Percentiles rank a stretch among this genome's conserved stretches.
phyloP scores from a whole-genome alignment of 1,140 invertebrate genomes.

The Cherax destructor region DNA sequence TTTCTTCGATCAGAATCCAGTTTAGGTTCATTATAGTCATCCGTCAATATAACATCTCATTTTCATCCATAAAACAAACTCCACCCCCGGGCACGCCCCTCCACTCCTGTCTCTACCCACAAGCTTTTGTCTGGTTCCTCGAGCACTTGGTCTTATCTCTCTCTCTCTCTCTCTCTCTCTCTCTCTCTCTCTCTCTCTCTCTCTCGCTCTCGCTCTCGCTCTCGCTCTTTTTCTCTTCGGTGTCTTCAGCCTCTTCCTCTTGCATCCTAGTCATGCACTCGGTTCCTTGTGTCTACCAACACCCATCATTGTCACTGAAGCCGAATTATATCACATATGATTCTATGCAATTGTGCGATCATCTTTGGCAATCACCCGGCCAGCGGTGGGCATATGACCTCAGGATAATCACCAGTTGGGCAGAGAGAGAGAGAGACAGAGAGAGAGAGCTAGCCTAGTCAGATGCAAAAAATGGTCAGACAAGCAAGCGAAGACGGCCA shows the following conservation, averaged over 20 bases:
- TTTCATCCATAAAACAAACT: conserved; percentile 30
- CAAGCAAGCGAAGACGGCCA: too few relatives aligned
- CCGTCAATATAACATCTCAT: conserved; percentile 26
- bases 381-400: conserved; percentile 4
- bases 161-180: neutral
- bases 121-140: too few relatives aligned
- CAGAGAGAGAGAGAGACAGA: too few relatives aligned
- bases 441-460: too few relatives aligned
- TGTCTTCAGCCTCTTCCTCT: neutral
- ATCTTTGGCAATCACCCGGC: neutral
- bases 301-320: neutral
- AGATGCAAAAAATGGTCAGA: too few relatives aligned
- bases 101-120: neutral
- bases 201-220: neutral
- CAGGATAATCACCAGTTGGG: neutral
- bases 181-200: neutral
- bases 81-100: neutral
- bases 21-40: conserved; percentile 4
- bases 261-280: neutral
- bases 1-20: neutral
- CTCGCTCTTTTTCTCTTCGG: neutral
- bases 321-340: neutral
- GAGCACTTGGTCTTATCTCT: neutral
- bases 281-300: neutral
- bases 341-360: neutral